A percentile compares a stretch with the other conserved stretches of the same genome.
These are phyloP conservation scores for Macquaria australasica DNA, from an alignment of 2,113 vertebrate genomes.

Conservation along the genomic window DNA sequence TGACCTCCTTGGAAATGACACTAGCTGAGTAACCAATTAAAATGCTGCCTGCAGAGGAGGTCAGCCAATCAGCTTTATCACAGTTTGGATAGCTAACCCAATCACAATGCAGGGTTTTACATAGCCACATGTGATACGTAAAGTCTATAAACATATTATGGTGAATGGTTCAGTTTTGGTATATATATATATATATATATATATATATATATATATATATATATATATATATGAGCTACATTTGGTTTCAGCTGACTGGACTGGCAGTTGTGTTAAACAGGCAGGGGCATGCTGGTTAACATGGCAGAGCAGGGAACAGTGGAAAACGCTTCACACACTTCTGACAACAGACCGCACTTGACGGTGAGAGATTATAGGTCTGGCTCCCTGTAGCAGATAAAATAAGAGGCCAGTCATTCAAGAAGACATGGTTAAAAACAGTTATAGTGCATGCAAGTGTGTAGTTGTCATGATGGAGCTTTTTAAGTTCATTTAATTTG, in stretches of 20 bases:
- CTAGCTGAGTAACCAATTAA: slow-evolving; percentile 39
- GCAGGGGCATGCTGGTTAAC: neutral
- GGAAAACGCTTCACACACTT: neutral
- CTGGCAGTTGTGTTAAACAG: neutral
- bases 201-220: no score
- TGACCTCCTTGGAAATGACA: slow-evolving; percentile 15
- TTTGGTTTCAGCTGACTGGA: slow-evolving; percentile 3
- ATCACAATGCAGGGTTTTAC: slow-evolving; percentile 17
- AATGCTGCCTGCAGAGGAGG: slow-evolving; percentile 17
- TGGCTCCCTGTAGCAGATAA: neutral
- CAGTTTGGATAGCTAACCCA: slow-evolving; percentile 10
- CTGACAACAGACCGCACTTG: neutral
- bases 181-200: no score
- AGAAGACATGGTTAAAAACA: neutral
- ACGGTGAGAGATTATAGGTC: slow-evolving; percentile 7
- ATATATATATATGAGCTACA: neutral
- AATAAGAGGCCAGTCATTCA: slow-evolving; percentile 3
- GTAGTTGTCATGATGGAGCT: neutral
- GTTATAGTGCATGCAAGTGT: neutral
- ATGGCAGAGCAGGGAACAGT: neutral
- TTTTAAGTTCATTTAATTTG: neutral
- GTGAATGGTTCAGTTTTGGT: slow-evolving; percentile 3
- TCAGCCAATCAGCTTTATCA: slow-evolving; percentile 32
- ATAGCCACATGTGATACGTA: neutral
- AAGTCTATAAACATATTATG: slow-evolving; percentile 12